A percentile compares a stretch with the other conserved stretches of the same genome.
phyloP scores from a whole-genome alignment of 2,113 vertebrate genomes.

The Tympanuchus pallidicinctus region DNA sequence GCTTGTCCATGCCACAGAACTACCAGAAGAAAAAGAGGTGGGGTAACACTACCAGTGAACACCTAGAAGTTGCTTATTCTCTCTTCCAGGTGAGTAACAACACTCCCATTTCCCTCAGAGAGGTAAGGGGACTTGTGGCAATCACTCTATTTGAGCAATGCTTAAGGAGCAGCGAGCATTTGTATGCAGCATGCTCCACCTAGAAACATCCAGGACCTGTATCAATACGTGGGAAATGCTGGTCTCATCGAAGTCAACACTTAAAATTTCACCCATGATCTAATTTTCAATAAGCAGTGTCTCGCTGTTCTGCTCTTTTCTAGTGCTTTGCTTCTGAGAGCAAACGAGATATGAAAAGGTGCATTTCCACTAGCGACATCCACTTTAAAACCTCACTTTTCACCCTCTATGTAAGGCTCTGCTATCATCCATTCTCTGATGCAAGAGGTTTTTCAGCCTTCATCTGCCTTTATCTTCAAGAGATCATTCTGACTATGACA shows the following conservation, averaged over 20 bases:
- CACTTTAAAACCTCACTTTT: background rate
- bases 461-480: background rate
- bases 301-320: background rate
- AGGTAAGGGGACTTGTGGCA: background rate
- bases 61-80: background rate
- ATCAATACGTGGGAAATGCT: background rate
- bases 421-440: background rate
- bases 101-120: background rate
- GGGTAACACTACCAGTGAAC: conserved; percentile 5
- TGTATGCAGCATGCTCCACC: background rate
- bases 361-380: background rate
- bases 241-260: background rate
- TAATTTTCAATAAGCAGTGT: conserved; percentile 25
- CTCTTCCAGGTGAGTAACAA: background rate
- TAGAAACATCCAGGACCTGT: background rate
- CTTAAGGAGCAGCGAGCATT: background rate
- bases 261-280: conserved; percentile 6
- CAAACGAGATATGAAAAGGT: background rate
- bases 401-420: background rate
- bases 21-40: background rate
- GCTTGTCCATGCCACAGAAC: background rate
- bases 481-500: background rate
- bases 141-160: background rate
- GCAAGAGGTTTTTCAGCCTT: background rate
- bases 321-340: conserved; percentile 6